Evolutionary conservation across 2,797 vertebrate genomes (phyloP), one percentile per base, ranked within the genome.

Genomic region (Catharus ustulatus): DNA sequence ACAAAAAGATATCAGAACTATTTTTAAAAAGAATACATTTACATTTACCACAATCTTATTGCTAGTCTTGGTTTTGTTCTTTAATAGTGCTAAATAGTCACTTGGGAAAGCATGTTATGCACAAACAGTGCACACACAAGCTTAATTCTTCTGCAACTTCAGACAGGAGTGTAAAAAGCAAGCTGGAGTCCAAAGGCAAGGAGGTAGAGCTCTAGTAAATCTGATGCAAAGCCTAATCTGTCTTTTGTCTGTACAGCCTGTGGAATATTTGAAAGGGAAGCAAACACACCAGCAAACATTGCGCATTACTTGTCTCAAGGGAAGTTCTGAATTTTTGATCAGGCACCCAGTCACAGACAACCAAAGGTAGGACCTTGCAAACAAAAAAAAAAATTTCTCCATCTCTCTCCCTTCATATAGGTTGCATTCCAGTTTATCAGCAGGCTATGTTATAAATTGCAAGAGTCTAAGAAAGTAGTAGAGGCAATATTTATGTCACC

Each of bases 211-310:
- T 81, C 66, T 43, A 78, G 36, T 46, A 93, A 93, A 94, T 91
- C 87, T 92, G 66, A 91, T 95, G 89, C 66, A 96, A 96, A 95
- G 76, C 69, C 73, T 93, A 85, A 94, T 85, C 87, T 92, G 78
- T 49, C 84, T 88, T 96, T 94, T 85, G 74, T 84, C 85, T 84
- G 57, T 82, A 90, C 57, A 82, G 36, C 74, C 80, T 93, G 81
- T 58, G 57, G 49, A 90, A 80, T 91, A 93, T 76, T 76, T 93
- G 69, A 90, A 96, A 95, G 48, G 18, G 82, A 88, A 89, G 42
- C 34, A 91, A 87, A 62, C 32, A 86, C 30, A 62, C 52, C 48
- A 87, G 48, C 32, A 90, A 91, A 94, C 18, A 61, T 16, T 32
- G 57, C 59, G 46, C 43, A 48, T 73, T 78, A 59, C 51, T 80